Percentiles rank a stretch among this genome's conserved stretches.
Evolutionary conservation across 1,140 invertebrate species (phyloP).

Genomic region (Magallana ariakensis): DNA sequence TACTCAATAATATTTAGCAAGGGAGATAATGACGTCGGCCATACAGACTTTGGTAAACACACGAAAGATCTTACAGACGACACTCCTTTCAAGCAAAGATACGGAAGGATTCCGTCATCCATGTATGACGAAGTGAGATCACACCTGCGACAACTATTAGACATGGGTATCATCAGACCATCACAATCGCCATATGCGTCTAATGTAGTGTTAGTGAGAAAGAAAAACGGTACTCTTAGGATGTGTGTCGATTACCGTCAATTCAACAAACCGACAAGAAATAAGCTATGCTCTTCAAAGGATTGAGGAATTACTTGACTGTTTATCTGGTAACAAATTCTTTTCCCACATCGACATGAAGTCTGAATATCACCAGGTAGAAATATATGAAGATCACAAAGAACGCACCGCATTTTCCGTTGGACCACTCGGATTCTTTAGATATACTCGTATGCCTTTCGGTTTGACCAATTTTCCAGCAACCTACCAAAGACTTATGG

Average conservation of each 20-base stretch:
- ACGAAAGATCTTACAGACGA: conserved; percentile 44
- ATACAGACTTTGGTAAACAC: conserved; percentile 45
- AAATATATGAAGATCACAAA: conserved; percentile 69
- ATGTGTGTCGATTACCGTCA: conserved; percentile 76
- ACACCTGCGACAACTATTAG: conserved; percentile 47
- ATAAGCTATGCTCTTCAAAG: conserved; percentile 80
- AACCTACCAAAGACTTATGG: conserved; percentile 67
- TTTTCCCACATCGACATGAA: conserved; percentile 79
- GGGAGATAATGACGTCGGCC: conserved; percentile 47
- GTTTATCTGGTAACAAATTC: conserved; percentile 72
- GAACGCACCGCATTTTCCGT: conserved; percentile 72
- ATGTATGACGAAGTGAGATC: conserved; percentile 54
- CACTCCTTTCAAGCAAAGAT: conserved; percentile 50
- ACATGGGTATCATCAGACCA: conserved; percentile 46
- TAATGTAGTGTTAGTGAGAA: conserved; percentile 50
- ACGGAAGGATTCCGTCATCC: conserved; percentile 47
- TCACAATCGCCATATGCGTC: conserved; percentile 48
- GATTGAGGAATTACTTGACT: conserved; percentile 79
- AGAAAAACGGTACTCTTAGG: conserved; percentile 65
- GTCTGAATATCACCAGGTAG: conserved; percentile 70
- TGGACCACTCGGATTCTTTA: conserved; percentile 47
- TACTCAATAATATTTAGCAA: conserved; percentile 37
- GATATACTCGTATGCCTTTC: conserved; percentile 58
- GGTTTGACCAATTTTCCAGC: conserved; percentile 55
- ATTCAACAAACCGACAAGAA: neutral